phyloP scores from a whole-genome alignment of 2,113 vertebrate species.

The Odocoileus virginianus region DNA sequence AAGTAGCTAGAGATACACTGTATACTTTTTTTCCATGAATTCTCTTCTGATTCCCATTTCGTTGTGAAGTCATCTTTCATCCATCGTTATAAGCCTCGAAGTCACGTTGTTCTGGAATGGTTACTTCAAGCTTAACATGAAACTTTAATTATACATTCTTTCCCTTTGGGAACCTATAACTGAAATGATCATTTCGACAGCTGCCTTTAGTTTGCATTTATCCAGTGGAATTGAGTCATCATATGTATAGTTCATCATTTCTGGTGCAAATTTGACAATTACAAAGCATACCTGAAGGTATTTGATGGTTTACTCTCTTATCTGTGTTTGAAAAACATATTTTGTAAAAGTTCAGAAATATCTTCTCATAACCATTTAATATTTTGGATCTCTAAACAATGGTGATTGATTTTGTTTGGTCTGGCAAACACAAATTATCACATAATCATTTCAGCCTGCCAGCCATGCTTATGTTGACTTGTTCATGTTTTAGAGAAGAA shows the following conservation, averaged over 20 bases:
- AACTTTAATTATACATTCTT: background rate
- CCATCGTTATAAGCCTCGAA: background rate
- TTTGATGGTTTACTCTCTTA: background rate
- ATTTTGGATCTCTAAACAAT: constrained; percentile 65
- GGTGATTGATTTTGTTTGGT: constrained; percentile 78
- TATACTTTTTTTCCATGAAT: background rate
- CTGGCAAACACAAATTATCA: constrained; percentile 77
- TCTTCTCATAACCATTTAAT: constrained; percentile 58
- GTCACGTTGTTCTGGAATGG: background rate
- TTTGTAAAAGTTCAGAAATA: constrained; percentile 49
- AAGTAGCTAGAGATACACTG: background rate
- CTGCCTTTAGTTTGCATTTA: constrained; percentile 46
- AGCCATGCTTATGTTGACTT: constrained; percentile 62
- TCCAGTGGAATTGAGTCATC: background rate
- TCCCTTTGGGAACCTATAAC: background rate
- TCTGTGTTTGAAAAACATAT: background rate
- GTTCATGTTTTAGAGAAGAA: constrained; percentile 61
- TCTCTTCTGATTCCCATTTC: background rate
- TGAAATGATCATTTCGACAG: background rate
- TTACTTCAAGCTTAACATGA: background rate
- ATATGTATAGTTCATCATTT: constrained; percentile 8
- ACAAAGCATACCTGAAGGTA: background rate
- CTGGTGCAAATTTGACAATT: constrained; percentile 57
- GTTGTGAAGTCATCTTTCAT: background rate
- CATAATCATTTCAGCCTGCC: constrained; percentile 70